Conservation (phyloP, 2,797 vertebrate genomes). For the Cyclopterus lumpus region DNA sequence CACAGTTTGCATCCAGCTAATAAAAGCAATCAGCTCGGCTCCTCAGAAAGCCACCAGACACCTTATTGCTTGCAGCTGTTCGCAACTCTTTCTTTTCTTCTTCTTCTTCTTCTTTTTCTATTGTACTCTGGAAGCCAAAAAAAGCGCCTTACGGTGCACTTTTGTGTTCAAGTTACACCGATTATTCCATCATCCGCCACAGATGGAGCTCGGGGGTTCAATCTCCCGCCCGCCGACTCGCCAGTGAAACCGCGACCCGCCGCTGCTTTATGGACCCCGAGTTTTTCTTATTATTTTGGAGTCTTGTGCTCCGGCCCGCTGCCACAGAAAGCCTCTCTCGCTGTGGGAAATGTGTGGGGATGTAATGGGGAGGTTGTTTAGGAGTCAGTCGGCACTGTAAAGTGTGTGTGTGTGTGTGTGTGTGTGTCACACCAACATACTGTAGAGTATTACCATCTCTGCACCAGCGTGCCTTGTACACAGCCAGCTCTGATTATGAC, state of each 20-base stretch:
- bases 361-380: conserved; percentile 70
- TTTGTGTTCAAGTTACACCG: conserved; percentile 49
- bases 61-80: conserved; percentile 72
- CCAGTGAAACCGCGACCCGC: conserved; percentile 45
- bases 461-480: conserved; percentile 38
- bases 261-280: conserved; percentile 33
- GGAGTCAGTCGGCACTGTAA: conserved; percentile 63
- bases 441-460: conserved; percentile 50
- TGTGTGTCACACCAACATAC: conserved; percentile 38
- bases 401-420: conserved; percentile 20
- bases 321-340: conserved; percentile 64
- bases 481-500: conserved; percentile 54
- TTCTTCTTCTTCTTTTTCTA: neutral
- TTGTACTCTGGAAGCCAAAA: conserved; percentile 40
- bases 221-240: conserved; percentile 28
- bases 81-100: conserved; percentile 37
- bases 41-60: conserved; percentile 51
- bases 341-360: conserved; percentile 73
- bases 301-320: conserved; percentile 57
- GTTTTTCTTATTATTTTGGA: conserved; percentile 22
- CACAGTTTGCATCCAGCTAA: conserved; percentile 43
- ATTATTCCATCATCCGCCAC: conserved; percentile 46
- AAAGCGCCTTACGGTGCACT: conserved; percentile 47
- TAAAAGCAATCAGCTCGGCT: conserved; percentile 53
- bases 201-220: conserved; percentile 25